Conservation (phyloP, 2,797 vertebrate species). For the Premnoplex brunnescens region DNA sequence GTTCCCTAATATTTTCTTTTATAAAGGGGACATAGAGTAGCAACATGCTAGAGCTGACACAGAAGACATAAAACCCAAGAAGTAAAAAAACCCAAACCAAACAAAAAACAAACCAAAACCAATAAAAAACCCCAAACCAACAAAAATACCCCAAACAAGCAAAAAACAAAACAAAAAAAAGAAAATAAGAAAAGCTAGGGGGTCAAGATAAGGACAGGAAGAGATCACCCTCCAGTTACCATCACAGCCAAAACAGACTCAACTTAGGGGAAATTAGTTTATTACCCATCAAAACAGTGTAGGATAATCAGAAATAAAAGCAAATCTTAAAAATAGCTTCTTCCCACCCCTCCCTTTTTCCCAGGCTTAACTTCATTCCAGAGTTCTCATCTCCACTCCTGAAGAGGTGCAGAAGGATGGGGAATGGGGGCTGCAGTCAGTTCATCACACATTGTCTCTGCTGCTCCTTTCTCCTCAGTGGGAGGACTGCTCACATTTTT, state of each 20-base stretch:
- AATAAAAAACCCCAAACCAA: too few species aligned
- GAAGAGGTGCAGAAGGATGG: accelerated
- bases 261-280: background rate
- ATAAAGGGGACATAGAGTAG: background rate
- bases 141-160: background rate
- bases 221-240: background rate
- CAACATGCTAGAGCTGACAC: background rate
- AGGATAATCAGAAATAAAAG: background rate
- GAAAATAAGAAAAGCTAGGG: too few species aligned
- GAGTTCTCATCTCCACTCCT: background rate
- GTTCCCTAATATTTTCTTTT: background rate
- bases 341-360: background rate
- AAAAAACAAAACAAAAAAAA: too few species aligned
- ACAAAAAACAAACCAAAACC: background rate
- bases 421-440: background rate
- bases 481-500: background rate
- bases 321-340: background rate
- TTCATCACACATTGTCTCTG: background rate
- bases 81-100: background rate
- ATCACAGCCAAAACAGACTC: background rate
- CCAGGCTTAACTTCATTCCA: background rate
- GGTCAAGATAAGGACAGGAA: background rate
- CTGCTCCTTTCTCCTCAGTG: background rate
- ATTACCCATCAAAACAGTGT: background rate
- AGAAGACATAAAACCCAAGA: background rate